Percentiles rank a stretch among this genome's conserved stretches.
phyloP scores from a whole-genome alignment of 2,797 vertebrate genomes.

The Ptychobarbus kaznakovi region DNA sequence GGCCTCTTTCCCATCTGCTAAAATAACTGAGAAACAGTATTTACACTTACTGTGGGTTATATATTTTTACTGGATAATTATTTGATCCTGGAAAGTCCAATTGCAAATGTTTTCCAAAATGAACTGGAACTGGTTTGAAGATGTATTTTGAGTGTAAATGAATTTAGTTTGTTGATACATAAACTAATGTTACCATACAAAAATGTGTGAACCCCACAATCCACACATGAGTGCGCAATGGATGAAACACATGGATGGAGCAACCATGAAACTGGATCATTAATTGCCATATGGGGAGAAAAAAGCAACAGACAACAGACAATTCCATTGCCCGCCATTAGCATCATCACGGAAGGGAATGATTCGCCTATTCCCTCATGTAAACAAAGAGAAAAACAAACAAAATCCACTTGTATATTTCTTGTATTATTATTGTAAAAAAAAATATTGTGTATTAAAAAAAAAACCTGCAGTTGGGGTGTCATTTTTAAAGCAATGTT shows the following conservation, averaged over 20 bases:
- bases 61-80: background rate
- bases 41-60: background rate
- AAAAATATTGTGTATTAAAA: background rate
- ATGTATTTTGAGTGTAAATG: background rate
- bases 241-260: constrained; percentile 6
- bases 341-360: background rate
- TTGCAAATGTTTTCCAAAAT: background rate
- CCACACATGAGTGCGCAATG: background rate
- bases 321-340: background rate
- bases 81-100: background rate
- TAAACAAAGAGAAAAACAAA: constrained; percentile 1
- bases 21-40: background rate
- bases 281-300: constrained; percentile 15
- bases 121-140: background rate
- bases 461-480: background rate
- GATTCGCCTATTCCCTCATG: background rate
- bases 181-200: background rate
- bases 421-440: too few species aligned
- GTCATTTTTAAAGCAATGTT: background rate
- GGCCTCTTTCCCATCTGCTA: background rate
- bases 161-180: background rate
- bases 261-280: background rate
- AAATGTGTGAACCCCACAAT: background rate
- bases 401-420: background rate
- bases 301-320: background rate